These are phyloP conservation scores for Catamblyrhynchus diadema DNA, from an alignment of 2,797 vertebrate genomes.

Conservation along the genomic window DNA sequence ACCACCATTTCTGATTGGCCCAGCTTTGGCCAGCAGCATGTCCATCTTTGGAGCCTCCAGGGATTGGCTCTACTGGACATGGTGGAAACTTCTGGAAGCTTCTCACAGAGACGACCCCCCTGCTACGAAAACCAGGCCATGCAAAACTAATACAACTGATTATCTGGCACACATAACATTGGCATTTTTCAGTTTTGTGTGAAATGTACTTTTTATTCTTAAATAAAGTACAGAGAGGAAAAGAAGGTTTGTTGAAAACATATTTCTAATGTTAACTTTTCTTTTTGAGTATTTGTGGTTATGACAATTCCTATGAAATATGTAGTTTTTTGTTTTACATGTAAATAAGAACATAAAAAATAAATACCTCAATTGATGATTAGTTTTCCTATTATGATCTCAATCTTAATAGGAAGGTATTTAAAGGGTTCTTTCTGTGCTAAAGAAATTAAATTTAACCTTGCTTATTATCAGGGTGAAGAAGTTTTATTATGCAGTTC, in stretches of 20 bases:
- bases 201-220: neutral
- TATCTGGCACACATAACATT: neutral
- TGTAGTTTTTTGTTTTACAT: neutral
- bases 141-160: neutral
- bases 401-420: neutral
- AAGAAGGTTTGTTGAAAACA: neutral
- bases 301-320: neutral
- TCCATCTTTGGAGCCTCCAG: too few relatives aligned
- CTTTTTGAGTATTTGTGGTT: neutral
- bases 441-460: neutral
- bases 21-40: neutral
- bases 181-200: neutral
- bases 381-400: neutral
- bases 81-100: neutral
- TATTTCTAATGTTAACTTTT: neutral
- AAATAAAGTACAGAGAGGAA: neutral
- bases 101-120: neutral
- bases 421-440: neutral
- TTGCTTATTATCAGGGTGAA: neutral
- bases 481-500: neutral
- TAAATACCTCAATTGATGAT: neutral
- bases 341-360: neutral
- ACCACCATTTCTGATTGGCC: neutral
- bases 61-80: neutral
- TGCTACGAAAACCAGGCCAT: neutral